phyloP scores from a whole-genome alignment of 2,888 invertebrate species.

The Sinelater perroti region DNA sequence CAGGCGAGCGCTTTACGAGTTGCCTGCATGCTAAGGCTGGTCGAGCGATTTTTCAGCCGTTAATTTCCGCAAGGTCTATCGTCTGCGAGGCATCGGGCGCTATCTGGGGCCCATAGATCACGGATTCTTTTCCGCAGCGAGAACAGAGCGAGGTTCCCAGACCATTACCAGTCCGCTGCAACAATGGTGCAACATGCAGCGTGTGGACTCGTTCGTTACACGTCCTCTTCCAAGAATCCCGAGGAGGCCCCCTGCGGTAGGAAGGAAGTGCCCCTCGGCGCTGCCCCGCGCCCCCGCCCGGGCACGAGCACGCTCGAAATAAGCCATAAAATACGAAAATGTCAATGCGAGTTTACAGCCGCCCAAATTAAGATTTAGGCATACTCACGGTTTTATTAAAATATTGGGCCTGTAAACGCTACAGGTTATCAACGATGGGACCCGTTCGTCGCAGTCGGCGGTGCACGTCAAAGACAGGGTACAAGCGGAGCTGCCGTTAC shows the following conservation, averaged over 20 bases:
- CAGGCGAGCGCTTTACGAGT: too few relatives aligned
- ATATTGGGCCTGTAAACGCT: slow-evolving; percentile 54
- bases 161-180: slow-evolving; percentile 43
- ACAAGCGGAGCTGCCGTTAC: slow-evolving; percentile 53
- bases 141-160: slow-evolving; percentile 26
- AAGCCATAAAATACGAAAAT: slow-evolving; percentile 51
- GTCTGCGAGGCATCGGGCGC: not conserved
- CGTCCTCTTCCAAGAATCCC: slow-evolving; percentile 35
- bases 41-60: too few relatives aligned
- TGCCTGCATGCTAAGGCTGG: too few relatives aligned
- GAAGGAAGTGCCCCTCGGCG: slow-evolving; percentile 49
- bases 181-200: slow-evolving; percentile 41
- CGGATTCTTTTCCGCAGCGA: slow-evolving; percentile 35
- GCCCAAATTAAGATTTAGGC: slow-evolving; percentile 48
- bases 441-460: slow-evolving; percentile 53
- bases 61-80: not conserved
- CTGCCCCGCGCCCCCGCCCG: slow-evolving; percentile 24
- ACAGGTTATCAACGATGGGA: slow-evolving; percentile 58
- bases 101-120: slow-evolving; percentile 37
- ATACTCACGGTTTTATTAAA: slow-evolving; percentile 43
- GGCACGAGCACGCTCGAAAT: slow-evolving; percentile 41
- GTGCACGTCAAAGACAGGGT: slow-evolving; percentile 51
- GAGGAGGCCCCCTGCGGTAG: slow-evolving; percentile 46
- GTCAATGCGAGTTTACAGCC: slow-evolving; percentile 45
- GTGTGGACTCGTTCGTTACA: slow-evolving; percentile 35